Evolutionary conservation across 2,888 invertebrate species (phyloP).

Genomic region (Aelia acuminata): DNA sequence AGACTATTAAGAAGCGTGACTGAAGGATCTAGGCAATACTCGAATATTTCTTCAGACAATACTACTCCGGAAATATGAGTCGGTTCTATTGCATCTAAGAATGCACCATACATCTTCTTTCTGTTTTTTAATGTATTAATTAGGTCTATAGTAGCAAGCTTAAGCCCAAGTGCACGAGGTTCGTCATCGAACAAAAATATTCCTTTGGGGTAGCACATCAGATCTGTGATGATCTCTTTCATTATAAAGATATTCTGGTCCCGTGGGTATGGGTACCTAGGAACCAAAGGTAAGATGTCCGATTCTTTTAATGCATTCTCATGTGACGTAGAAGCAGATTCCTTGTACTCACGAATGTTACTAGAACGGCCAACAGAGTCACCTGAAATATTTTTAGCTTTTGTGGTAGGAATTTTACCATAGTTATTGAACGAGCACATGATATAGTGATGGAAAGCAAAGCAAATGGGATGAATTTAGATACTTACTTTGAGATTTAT

Average conservation of each 20-base stretch:
- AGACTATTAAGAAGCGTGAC: neutral
- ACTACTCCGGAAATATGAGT: conserved; percentile 8
- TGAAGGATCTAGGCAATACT: neutral
- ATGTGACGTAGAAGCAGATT: accelerated
- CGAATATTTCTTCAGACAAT: neutral
- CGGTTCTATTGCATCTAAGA: neutral
- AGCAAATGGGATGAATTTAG: neutral
- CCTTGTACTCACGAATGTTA: neutral
- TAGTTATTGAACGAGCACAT: no score
- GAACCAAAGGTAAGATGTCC: neutral
- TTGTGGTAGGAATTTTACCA: no score
- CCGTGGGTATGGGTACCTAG: neutral
- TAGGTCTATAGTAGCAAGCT: neutral
- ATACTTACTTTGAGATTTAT: neutral
- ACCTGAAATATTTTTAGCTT: no score
- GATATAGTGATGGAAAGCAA: no score
- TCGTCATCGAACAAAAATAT: conserved; percentile 23
- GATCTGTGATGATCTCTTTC: neutral
- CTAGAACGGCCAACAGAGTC: neutral
- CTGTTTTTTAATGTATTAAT: neutral
- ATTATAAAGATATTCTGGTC: neutral
- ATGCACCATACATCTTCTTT: neutral
- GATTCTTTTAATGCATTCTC: neutral
- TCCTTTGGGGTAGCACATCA: neutral
- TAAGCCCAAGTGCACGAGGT: conserved; percentile 12